These are phyloP conservation scores for Oreotragus oreotragus DNA, from an alignment of 2,113 vertebrate genomes.

Conservation along the genomic window DNA sequence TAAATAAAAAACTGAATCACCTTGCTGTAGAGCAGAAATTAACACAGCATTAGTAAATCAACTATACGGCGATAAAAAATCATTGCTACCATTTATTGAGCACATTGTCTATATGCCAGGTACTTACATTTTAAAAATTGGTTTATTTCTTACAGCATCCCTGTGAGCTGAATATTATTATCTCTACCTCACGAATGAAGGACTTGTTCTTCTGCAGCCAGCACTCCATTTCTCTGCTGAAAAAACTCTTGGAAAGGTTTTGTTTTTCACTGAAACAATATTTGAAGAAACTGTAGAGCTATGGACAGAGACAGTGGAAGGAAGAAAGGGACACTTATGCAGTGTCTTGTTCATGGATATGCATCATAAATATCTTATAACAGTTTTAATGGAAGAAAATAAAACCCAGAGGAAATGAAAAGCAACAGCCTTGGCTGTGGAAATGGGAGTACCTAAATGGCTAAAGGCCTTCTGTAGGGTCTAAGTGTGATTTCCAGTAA, in stretches of 20 bases:
- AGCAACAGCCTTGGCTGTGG: slow-evolving; percentile 9
- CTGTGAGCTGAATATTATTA: background rate
- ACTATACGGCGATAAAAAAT: background rate
- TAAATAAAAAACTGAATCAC: background rate
- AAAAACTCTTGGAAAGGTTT: background rate
- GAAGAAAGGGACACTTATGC: background rate
- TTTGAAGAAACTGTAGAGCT: background rate
- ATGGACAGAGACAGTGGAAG: background rate
- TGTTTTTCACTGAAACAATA: background rate
- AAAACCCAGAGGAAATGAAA: slow-evolving; percentile 46
- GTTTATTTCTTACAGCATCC: background rate
- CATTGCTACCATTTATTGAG: background rate
- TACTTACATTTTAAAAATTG: background rate
- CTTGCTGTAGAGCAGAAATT: background rate
- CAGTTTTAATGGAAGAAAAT: background rate
- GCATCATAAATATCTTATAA: background rate
- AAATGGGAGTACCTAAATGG: slow-evolving; percentile 38
- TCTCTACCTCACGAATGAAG: background rate
- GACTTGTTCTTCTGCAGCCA: background rate
- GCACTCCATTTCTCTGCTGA: background rate
- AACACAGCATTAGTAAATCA: background rate
- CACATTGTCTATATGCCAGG: background rate
- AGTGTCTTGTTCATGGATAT: background rate
- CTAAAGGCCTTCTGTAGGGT: background rate
- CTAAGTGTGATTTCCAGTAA: slow-evolving; percentile 54